These are phyloP conservation scores for Episyrphus balteatus DNA, from an alignment of 1,140 invertebrate species.

Conservation along the genomic window DNA sequence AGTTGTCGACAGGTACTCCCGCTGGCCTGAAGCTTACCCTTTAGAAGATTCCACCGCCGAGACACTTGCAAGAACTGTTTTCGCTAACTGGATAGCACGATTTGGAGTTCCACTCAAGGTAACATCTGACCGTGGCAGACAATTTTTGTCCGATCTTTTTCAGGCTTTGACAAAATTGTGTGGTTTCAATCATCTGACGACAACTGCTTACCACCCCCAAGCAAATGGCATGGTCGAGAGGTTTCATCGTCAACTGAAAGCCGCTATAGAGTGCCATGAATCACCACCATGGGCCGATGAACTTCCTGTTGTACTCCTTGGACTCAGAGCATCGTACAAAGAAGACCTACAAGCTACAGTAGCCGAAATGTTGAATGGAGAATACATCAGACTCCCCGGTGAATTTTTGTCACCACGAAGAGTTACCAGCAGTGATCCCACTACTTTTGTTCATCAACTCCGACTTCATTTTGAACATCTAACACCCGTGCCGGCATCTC, in stretches of 20 bases:
- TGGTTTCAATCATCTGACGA: background rate
- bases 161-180: conserved; percentile 2
- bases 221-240: too few relatives aligned
- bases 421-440: background rate
- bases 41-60: conserved; percentile 20
- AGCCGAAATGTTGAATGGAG: conserved; percentile 26
- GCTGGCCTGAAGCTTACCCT: conserved; percentile 27
- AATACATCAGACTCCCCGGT: conserved; percentile 21
- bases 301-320: too few relatives aligned
- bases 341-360: too few relatives aligned
- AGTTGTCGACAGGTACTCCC: conserved; percentile 18
- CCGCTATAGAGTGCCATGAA: too few relatives aligned
- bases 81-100: conserved; percentile 22
- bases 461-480: too few relatives aligned
- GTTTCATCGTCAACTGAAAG: too few relatives aligned
- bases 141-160: conserved; percentile 31
- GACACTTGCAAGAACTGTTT: conserved; percentile 19
- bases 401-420: background rate
- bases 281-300: too few relatives aligned
- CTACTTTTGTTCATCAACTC: background rate
- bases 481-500: conserved; percentile 5
- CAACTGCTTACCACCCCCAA: too few relatives aligned
- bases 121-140: conserved; percentile 35
- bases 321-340: too few relatives aligned
- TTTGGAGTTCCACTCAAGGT: conserved; percentile 30